phyloP scores from a whole-genome alignment of 2,888 invertebrate species.

The Cancer borealis region DNA sequence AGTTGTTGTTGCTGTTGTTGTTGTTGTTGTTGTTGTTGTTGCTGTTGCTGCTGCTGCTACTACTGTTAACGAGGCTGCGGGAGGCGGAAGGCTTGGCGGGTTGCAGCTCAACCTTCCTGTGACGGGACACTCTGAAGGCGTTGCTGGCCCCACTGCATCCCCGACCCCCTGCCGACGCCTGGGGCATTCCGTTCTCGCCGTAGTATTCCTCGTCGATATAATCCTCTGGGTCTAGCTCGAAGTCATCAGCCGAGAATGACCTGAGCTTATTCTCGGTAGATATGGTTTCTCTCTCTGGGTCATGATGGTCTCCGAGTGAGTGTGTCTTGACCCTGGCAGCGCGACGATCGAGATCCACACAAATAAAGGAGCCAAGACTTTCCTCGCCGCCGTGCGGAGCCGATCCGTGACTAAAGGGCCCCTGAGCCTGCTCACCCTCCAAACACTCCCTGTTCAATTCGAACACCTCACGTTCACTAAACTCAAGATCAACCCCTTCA shows the following conservation, averaged over 20 bases:
- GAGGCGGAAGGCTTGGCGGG: conserved; percentile 67
- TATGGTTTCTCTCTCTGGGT: conserved; percentile 42
- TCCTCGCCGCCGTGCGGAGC: conserved; percentile 50
- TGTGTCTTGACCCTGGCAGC: conserved; percentile 46
- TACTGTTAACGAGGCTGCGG: conserved; percentile 45
- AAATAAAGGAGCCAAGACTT: conserved; percentile 66
- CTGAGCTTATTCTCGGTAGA: conserved; percentile 61
- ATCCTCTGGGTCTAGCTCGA: conserved; percentile 55
- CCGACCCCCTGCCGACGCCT: conserved; percentile 68
- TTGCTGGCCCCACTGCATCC: conserved; percentile 63
- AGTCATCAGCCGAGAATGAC: conserved; percentile 67
- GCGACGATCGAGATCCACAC: conserved; percentile 52
- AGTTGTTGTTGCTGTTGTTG: conserved; percentile 64
- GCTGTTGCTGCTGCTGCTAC: conserved; percentile 56
- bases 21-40: conserved; percentile 59
- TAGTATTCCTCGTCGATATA: conserved; percentile 59
- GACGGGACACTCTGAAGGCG: conserved; percentile 75
- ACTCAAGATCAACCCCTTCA: conserved; percentile 61
- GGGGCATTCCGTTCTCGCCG: conserved; percentile 70
- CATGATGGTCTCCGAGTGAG: conserved; percentile 66
- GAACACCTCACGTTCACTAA: conserved; percentile 46
- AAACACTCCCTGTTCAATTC: conserved; percentile 23
- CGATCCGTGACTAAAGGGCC: not conserved
- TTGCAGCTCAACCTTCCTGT: conserved; percentile 76
- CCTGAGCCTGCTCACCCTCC: conserved; percentile 38